These are phyloP conservation scores for Heliconius himera DNA, from an alignment of 1,140 invertebrate genomes.

Conservation along the genomic window DNA sequence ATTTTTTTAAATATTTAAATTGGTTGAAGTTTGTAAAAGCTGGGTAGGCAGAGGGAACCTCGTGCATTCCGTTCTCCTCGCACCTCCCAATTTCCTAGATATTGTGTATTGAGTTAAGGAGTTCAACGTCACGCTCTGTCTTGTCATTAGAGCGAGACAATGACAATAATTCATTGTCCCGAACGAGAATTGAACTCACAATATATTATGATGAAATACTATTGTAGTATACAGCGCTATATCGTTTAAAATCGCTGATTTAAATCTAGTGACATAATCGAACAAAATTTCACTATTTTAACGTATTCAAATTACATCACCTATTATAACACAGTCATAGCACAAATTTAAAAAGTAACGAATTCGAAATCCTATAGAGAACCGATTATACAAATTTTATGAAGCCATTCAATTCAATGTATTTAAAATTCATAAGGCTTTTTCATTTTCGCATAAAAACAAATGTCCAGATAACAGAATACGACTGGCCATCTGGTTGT, in stretches of 20 bases:
- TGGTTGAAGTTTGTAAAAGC: no score
- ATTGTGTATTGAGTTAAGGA: no score
- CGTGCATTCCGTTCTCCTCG: no score
- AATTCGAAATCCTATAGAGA: neutral
- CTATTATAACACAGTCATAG: neutral
- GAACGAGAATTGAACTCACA: neutral
- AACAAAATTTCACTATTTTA: neutral
- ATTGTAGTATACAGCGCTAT: no score
- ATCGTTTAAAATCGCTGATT: no score
- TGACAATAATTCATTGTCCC: neutral
- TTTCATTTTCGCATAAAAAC: neutral
- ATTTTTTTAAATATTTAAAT: no score
- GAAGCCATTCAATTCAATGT: neutral
- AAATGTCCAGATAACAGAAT: neutral
- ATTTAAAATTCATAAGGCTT: neutral
- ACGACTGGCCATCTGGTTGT: neutral
- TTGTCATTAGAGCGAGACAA: neutral
- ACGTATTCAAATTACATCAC: no score
- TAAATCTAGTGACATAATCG: no score
- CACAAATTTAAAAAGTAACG: neutral
- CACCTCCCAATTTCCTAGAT: no score
- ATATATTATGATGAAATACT: neutral
- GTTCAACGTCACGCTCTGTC: no score
- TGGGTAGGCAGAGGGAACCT: no score
- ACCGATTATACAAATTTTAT: constrained; percentile 1